A percentile compares a stretch with the other conserved stretches of the same genome.
Conservation (phyloP, 2,888 invertebrate genomes). For the Cerceris ruficornis region DNA sequence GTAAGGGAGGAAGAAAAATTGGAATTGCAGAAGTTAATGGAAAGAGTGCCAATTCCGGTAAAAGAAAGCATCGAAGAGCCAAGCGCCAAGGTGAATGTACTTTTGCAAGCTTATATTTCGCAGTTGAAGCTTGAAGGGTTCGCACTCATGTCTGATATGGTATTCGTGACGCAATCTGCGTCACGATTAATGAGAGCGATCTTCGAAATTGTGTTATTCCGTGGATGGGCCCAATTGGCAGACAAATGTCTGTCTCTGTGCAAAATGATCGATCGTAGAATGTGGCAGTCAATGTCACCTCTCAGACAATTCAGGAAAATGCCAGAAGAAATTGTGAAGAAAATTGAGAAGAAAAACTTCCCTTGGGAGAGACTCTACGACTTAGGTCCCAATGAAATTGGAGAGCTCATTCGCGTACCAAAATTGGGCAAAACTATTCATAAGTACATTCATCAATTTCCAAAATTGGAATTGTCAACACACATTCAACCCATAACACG, state of each 20-base stretch:
- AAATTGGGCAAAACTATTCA: constrained; percentile 97
- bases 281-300: constrained; percentile 99
- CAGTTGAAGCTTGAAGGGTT: constrained; percentile 99
- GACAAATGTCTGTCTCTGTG: constrained; percentile 97
- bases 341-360: constrained; percentile 98
- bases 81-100: constrained; percentile 97
- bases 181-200: constrained; percentile 97
- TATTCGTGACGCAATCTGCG: constrained; percentile 99
- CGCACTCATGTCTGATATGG: constrained; percentile 99
- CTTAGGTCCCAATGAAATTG: constrained; percentile 97
- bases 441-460: constrained; percentile 97
- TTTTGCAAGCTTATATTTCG: constrained; percentile 98
- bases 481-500: constrained; percentile 99
- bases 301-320: constrained; percentile 98
- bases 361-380: constrained; percentile 98
- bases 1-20: constrained; percentile 98
- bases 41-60: constrained; percentile 98
- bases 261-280: constrained; percentile 99
- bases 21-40: constrained; percentile 96
- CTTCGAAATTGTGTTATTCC: constrained; percentile 95
- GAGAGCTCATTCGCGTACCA: constrained; percentile 95
- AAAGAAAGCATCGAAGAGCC: constrained; percentile 99
- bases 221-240: constrained; percentile 98
- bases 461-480: constrained; percentile 96
- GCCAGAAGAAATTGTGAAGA: constrained; percentile 98